phyloP scores from a whole-genome alignment of 2,888 invertebrate species.

The Penaeus monodon region DNA sequence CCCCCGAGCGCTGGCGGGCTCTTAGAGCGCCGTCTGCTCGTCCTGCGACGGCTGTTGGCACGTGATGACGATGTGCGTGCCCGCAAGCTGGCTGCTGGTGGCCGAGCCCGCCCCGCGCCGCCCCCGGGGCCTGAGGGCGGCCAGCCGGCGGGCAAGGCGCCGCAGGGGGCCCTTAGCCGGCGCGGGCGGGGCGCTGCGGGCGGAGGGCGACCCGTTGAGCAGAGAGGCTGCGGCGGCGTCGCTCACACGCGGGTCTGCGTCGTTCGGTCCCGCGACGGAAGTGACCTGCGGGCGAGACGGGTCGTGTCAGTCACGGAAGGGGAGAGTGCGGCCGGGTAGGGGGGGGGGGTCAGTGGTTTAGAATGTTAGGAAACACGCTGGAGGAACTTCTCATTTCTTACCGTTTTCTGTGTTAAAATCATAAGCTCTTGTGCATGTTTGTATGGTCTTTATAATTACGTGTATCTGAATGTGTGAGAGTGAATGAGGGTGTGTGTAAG shows the following conservation, averaged over 20 bases:
- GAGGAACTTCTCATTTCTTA: too few species aligned
- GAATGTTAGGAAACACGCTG: too few species aligned
- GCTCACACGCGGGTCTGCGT: not conserved
- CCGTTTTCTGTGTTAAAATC: too few species aligned
- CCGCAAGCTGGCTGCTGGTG: slow-evolving; percentile 25
- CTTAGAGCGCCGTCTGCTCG: slow-evolving; percentile 46
- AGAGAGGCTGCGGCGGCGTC: slow-evolving; percentile 27
- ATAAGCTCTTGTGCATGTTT: too few species aligned
- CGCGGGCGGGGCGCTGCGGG: not conserved
- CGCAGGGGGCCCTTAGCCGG: slow-evolving; percentile 6
- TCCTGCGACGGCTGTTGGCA: slow-evolving; percentile 46
- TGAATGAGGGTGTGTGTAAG: too few species aligned
- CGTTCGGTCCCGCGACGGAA: not conserved
- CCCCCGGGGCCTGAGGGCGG: not conserved
- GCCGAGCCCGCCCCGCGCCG: not conserved
- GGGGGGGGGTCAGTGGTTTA: too few species aligned
- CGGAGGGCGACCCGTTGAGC: slow-evolving; percentile 28
- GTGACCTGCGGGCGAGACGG: not conserved
- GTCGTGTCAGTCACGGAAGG: not conserved
- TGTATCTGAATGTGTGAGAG: too few species aligned
- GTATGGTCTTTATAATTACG: too few species aligned
- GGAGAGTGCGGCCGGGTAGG: too few species aligned
- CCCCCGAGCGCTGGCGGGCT: not conserved
- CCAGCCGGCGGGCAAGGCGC: slow-evolving; percentile 31
- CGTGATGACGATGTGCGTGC: slow-evolving; percentile 47